These are phyloP conservation scores for Spodoptera exigua DNA, from an alignment of 2,888 invertebrate genomes.

Conservation along the genomic window DNA sequence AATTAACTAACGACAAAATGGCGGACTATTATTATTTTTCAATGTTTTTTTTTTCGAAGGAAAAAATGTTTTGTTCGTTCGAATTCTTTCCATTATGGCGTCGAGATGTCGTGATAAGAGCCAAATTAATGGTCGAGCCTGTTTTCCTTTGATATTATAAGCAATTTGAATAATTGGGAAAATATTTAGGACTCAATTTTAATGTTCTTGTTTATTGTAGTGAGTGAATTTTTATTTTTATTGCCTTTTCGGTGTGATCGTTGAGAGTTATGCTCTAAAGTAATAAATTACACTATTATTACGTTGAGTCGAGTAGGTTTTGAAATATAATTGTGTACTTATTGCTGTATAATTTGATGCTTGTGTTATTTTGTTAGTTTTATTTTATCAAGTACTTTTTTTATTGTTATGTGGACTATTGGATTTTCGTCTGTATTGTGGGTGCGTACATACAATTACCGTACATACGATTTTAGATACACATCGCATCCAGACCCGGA, in stretches of 20 bases:
- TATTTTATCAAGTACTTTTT: no score
- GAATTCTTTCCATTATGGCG: conserved; percentile 27
- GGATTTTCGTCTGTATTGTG: no score
- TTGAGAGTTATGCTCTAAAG: no score
- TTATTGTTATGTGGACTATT: no score
- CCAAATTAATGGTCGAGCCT: conserved; percentile 35
- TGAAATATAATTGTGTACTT: no score
- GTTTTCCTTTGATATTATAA: conserved; percentile 33
- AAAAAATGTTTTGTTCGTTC: conserved; percentile 23
- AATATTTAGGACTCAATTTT: conserved; percentile 27
- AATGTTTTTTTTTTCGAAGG: conserved; percentile 11
- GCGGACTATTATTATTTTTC: conserved; percentile 37
- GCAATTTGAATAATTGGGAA: conserved; percentile 37
- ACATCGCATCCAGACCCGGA: no score
- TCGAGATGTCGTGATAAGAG: conserved; percentile 33
- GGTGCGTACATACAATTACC: no score
- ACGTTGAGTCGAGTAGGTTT: no score
- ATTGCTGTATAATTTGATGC: no score
- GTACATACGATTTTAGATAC: no score
- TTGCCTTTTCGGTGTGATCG: conserved; percentile 9
- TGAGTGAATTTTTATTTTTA: conserved; percentile 29
- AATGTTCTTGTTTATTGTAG: conserved; percentile 26
- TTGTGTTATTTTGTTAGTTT: no score
- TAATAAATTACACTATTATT: no score
- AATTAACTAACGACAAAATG: conserved; percentile 15